Conservation (phyloP, 2,888 invertebrate genomes). For the Eilema sororculum region DNA sequence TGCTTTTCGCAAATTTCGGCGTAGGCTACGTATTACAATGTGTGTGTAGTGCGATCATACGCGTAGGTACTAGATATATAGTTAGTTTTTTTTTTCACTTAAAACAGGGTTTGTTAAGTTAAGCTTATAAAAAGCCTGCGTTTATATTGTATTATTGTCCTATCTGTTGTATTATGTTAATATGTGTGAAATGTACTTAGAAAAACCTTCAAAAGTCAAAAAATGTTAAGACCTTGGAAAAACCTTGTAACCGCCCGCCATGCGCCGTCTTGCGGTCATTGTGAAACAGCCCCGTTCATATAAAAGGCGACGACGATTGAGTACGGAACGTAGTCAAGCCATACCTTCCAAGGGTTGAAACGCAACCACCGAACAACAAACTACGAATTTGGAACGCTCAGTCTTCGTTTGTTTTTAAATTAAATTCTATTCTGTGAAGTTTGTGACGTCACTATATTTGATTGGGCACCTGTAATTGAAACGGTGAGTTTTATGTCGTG, state of each 20-base stretch:
- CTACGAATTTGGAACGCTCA: conserved; percentile 37
- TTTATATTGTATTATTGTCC: too few relatives aligned
- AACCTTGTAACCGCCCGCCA: conserved; percentile 21
- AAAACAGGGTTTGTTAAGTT: too few relatives aligned
- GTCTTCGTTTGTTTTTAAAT: conserved; percentile 47
- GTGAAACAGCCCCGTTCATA: conserved; percentile 56
- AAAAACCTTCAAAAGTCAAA: too few relatives aligned
- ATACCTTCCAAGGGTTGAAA: conserved; percentile 54
- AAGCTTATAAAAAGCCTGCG: too few relatives aligned
- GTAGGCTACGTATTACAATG: too few relatives aligned
- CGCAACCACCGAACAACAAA: conserved; percentile 36
- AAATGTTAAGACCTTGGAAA: too few relatives aligned
- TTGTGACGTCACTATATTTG: conserved; percentile 42
- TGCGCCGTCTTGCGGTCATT: conserved; percentile 46
- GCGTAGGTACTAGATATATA: too few relatives aligned
- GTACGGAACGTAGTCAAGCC: conserved; percentile 60
- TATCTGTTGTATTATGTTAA: too few relatives aligned
- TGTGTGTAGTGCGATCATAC: too few relatives aligned
- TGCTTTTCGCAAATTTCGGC: too few relatives aligned
- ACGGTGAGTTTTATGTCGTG: conserved; percentile 37
- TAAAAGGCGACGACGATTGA: conserved; percentile 55
- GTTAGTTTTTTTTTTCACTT: too few relatives aligned
- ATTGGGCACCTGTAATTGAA: conserved; percentile 43
- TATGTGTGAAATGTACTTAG: too few relatives aligned
- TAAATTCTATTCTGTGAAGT: conserved; percentile 48